phyloP scores from a whole-genome alignment of 1,140 invertebrate genomes.

The Megalonaias nervosa region DNA sequence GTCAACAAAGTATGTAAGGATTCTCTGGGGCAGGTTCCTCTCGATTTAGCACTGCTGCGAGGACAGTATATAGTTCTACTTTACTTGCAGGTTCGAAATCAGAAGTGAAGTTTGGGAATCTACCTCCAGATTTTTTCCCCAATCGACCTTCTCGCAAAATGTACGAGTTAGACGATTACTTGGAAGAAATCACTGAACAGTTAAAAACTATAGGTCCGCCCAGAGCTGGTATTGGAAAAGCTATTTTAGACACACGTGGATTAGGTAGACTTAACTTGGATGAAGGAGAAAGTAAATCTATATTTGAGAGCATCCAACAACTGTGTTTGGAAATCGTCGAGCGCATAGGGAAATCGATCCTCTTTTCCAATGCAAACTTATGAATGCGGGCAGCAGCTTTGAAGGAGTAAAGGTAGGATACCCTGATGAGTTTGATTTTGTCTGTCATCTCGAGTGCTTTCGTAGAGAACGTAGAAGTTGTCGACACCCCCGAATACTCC shows the following conservation, averaged over 20 bases:
- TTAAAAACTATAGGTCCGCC: neutral
- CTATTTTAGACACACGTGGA: conserved; percentile 9
- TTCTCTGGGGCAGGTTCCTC: neutral
- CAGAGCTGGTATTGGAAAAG: neutral
- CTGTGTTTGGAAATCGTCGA: neutral
- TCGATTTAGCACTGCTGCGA: conserved; percentile 11
- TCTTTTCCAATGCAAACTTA: neutral
- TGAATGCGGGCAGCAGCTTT: conserved; percentile 12
- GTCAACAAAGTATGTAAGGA: neutral
- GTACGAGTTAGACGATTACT: conserved; percentile 2
- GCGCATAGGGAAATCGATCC: conserved; percentile 12
- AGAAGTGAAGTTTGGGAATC: neutral
- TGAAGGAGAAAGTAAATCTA: neutral
- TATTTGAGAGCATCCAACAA: neutral
- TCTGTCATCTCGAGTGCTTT: conserved; percentile 1
- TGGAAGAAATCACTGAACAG: neutral
- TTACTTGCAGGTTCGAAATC: neutral
- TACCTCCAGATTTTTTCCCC: neutral
- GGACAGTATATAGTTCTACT: conserved; percentile 4
- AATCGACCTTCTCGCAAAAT: conserved; percentile 1
- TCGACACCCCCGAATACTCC: neutral
- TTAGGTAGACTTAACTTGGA: conserved; percentile 1
- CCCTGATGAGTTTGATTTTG: conserved; percentile 23
- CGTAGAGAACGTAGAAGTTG: conserved; percentile 3
- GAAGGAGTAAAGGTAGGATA: conserved; percentile 20